These are phyloP conservation scores for Orbicella faveolata DNA, from an alignment of 64 coral and sea anemone species.

Conservation along the genomic window DNA sequence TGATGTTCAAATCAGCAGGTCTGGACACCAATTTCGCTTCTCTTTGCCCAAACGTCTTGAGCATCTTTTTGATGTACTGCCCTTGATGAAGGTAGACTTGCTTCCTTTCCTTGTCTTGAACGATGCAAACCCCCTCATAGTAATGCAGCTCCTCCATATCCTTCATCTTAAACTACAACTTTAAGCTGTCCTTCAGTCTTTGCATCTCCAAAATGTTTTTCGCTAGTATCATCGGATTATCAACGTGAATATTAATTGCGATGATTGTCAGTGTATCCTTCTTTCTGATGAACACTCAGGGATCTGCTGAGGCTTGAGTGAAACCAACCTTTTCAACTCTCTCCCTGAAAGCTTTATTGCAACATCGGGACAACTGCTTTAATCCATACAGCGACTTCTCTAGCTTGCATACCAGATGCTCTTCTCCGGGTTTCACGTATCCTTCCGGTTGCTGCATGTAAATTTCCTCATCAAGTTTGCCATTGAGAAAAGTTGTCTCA, in stretches of 20 bases:
- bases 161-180: constrained; percentile 62
- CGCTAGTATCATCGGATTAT: constrained; percentile 37
- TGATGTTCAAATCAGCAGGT: constrained; percentile 73
- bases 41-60: constrained; percentile 49
- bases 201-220: background rate
- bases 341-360: background rate
- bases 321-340: no score
- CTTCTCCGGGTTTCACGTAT: constrained; percentile 48
- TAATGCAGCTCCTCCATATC: constrained; percentile 62
- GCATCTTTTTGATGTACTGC: constrained; percentile 38
- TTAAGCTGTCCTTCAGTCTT: background rate
- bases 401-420: constrained; percentile 61
- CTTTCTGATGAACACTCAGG: no score
- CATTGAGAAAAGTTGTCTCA: constrained; percentile 53
- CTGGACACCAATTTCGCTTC: constrained; percentile 59
- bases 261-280: no score
- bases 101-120: constrained; percentile 51
- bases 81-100: constrained; percentile 39
- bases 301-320: no score
- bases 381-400: constrained; percentile 24
- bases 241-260: constrained; percentile 47
- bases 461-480: constrained; percentile 43
- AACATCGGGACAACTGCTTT: background rate
- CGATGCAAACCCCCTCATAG: constrained; percentile 36
- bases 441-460: constrained; percentile 66